Evolutionary conservation across 1,140 invertebrate species (phyloP).

Genomic region (Meloidogyne hapla): DNA sequence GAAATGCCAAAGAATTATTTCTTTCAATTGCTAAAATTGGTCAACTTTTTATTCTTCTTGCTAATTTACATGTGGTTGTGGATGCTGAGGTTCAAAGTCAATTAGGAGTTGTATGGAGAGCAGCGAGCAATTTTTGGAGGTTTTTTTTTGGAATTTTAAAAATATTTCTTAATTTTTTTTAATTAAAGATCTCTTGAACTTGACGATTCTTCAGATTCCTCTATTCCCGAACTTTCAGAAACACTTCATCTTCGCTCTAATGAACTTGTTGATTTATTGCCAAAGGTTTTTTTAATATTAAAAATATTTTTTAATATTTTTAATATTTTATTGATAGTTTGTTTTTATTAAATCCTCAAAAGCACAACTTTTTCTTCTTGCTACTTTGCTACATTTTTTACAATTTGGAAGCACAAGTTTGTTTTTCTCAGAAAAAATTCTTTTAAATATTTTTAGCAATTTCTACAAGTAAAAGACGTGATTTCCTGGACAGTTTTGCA

Average conservation of each 20-base stretch:
- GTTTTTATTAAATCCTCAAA: neutral
- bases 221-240: neutral
- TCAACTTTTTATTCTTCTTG: conserved; percentile 14
- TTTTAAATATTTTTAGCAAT: neutral
- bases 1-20: conserved; percentile 7
- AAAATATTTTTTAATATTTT: neutral
- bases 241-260: neutral
- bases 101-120: conserved; percentile 11
- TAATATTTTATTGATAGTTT: neutral
- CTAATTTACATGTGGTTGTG: conserved; percentile 11
- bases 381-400: neutral
- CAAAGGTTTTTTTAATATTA: neutral
- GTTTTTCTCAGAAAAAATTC: neutral
- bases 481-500: conserved; percentile 6
- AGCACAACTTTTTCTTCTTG: neutral
- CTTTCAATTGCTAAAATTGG: conserved; percentile 5
- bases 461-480: neutral
- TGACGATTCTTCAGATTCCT: neutral
- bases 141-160: neutral
- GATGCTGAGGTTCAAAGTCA: conserved; percentile 21
- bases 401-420: neutral
- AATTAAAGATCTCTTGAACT: neutral
- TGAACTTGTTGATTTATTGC: neutral
- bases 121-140: neutral
- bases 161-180: neutral